These are phyloP conservation scores for Tupaia tana DNA, from an alignment of 2,113 vertebrate genomes.

Conservation along the genomic window DNA sequence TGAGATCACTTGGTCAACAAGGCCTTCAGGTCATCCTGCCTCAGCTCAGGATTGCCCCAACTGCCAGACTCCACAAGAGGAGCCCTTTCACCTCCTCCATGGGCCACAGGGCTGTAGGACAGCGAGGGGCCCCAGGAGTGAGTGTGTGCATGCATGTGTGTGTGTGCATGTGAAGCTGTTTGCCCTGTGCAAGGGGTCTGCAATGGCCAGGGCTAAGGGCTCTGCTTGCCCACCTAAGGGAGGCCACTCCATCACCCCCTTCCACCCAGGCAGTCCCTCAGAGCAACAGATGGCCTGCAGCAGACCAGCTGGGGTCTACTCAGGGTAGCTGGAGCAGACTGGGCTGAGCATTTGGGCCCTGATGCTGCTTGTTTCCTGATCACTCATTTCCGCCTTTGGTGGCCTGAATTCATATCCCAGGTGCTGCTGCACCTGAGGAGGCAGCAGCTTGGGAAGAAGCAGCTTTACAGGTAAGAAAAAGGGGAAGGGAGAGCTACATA, in stretches of 20 bases:
- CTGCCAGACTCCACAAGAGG: background rate
- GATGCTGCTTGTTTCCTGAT: fast-evolving
- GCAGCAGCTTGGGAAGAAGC: background rate
- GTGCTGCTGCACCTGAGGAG: background rate
- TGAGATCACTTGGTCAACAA: background rate
- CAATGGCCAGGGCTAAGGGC: background rate
- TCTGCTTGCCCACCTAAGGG: background rate
- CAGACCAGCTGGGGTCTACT: background rate
- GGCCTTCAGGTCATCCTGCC: background rate
- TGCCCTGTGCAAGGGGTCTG: background rate
- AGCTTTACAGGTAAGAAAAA: background rate
- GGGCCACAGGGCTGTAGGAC: background rate
- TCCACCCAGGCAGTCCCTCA: background rate
- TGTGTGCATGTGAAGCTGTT: background rate
- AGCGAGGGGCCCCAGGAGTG: no score
- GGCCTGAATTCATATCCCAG: no score
- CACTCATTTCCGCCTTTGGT: background rate
- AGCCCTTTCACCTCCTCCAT: background rate
- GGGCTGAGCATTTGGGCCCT: background rate
- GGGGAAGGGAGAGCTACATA: background rate
- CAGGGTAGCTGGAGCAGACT: background rate
- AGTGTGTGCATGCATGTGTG: background rate
- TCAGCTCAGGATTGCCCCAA: background rate
- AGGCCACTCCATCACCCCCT: background rate
- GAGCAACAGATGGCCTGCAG: background rate